These are phyloP conservation scores for Rostrhamus sociabilis DNA, from an alignment of 2,797 vertebrate species.

Conservation along the genomic window DNA sequence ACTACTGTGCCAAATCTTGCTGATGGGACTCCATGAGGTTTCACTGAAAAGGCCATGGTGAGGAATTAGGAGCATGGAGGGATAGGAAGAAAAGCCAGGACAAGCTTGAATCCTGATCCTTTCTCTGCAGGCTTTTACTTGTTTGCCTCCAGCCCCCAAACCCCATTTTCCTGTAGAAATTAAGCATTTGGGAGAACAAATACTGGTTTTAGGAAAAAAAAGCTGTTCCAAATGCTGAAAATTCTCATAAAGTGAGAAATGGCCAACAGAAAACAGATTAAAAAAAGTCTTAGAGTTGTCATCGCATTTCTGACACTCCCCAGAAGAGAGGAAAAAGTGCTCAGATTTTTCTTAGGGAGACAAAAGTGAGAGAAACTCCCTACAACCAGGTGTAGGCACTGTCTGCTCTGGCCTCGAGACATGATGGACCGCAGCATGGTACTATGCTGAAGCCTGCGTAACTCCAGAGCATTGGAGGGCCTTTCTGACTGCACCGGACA, in stretches of 20 bases:
- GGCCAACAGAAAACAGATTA: background rate
- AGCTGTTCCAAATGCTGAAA: background rate
- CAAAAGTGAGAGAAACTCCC: fast-evolving
- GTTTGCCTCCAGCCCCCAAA: background rate
- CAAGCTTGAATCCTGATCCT: background rate
- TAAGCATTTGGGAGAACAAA: background rate
- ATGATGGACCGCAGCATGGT: fast-evolving
- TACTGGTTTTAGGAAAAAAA: background rate
- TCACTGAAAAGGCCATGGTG: background rate
- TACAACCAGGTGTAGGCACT: background rate
- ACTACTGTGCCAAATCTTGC: background rate
- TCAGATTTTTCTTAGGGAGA: background rate
- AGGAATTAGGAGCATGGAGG: background rate
- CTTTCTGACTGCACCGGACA: background rate
- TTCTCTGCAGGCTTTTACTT: background rate
- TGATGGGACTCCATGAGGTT: background rate
- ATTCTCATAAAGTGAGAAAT: background rate
- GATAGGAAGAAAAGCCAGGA: background rate
- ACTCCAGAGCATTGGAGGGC: fast-evolving
- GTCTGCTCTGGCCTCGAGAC: background rate
- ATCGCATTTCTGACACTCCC: background rate
- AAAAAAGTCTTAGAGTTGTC: background rate
- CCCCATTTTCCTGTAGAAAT: background rate
- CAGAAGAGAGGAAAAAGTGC: background rate
- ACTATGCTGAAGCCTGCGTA: background rate